These are phyloP conservation scores for Sturnira hondurensis DNA, from an alignment of 2,113 vertebrate species.

Conservation along the genomic window DNA sequence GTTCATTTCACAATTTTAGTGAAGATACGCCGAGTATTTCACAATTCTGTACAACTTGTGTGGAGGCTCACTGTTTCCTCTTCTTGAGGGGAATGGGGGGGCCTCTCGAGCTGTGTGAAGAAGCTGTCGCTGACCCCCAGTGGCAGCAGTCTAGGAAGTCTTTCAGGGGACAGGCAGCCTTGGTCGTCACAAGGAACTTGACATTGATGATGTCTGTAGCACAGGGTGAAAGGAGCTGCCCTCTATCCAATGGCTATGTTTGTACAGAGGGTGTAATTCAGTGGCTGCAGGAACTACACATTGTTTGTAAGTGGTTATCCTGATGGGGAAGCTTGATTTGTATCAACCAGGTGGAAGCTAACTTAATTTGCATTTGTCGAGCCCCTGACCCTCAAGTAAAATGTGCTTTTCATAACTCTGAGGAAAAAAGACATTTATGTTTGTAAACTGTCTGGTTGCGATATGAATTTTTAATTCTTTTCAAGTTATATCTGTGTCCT, in stretches of 20 bases:
- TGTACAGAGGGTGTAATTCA: neutral
- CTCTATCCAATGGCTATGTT: neutral
- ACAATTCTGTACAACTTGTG: neutral
- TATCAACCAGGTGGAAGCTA: neutral
- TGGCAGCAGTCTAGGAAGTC: no score
- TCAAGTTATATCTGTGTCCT: neutral
- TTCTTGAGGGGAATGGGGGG: neutral
- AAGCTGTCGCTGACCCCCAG: neutral
- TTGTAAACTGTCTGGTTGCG: neutral
- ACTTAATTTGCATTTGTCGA: slow-evolving; percentile 27
- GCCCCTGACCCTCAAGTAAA: slow-evolving; percentile 4
- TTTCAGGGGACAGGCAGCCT: rapidly evolving
- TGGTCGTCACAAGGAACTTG: neutral
- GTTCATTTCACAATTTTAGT: neutral
- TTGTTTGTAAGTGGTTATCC: slow-evolving; percentile 21
- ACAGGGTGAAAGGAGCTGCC: neutral
- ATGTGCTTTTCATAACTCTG: neutral
- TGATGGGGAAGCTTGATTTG: slow-evolving; percentile 26
- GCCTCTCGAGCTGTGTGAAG: neutral
- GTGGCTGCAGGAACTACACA: neutral
- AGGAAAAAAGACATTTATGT: neutral
- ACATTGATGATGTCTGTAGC: neutral
- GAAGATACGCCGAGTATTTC: neutral
- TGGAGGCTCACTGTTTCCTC: neutral
- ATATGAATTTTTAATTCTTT: neutral